These are phyloP conservation scores for Calonectris borealis DNA, from an alignment of 2,113 vertebrate genomes.

Conservation along the genomic window DNA sequence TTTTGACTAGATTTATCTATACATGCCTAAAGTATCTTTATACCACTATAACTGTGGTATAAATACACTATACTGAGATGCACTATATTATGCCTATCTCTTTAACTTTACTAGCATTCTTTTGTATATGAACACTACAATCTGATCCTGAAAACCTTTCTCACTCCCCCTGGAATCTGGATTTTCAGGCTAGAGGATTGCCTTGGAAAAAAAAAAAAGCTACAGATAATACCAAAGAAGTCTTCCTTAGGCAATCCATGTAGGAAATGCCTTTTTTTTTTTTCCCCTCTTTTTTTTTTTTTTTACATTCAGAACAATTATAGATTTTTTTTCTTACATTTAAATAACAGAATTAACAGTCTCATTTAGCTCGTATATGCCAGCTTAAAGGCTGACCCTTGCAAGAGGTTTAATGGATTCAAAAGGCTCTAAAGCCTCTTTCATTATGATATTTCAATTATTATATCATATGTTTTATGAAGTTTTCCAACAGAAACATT, in stretches of 20 bases:
- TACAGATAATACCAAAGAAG: background rate
- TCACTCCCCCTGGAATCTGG: background rate
- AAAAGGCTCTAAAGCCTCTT: background rate
- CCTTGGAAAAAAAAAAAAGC: background rate
- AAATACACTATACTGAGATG: background rate
- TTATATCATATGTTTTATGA: background rate
- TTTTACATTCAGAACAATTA: background rate
- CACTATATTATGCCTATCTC: background rate
- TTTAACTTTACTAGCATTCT: background rate
- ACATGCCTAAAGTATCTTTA: background rate
- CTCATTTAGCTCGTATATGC: background rate
- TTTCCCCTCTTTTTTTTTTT: background rate
- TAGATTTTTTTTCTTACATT: background rate
- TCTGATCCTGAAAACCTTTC: background rate
- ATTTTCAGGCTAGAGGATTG: background rate
- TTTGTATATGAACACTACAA: background rate
- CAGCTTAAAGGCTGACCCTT: background rate
- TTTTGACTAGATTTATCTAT: background rate
- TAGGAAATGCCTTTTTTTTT: background rate
- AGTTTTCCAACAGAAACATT: background rate
- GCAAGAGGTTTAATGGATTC: background rate
- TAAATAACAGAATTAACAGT: background rate
- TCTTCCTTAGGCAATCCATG: background rate
- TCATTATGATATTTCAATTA: background rate
- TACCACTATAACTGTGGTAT: too few species aligned